A percentile compares a stretch with the other conserved stretches of the same genome.
Conservation (phyloP, 1,140 invertebrate species). For the Wiebesia pumilae region DNA sequence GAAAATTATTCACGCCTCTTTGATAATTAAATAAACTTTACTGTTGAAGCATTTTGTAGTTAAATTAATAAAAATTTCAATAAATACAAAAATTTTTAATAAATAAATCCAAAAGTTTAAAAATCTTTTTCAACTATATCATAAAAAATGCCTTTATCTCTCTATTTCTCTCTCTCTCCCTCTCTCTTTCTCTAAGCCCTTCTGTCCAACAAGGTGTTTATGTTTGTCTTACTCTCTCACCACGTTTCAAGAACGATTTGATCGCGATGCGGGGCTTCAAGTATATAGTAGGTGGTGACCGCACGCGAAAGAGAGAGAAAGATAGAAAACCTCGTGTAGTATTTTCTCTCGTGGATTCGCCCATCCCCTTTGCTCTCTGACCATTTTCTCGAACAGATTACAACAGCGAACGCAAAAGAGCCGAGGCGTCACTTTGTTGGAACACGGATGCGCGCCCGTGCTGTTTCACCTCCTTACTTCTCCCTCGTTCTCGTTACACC, state of each 20-base stretch:
- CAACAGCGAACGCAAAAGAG: constrained; percentile 4
- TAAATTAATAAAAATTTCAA: too few relatives aligned
- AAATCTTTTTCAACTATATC: too few relatives aligned
- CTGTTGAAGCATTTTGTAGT: too few relatives aligned
- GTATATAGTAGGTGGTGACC: constrained; percentile 7
- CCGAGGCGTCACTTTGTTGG: constrained; percentile 33
- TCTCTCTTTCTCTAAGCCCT: background rate
- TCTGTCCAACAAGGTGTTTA: background rate
- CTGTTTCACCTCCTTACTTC: background rate
- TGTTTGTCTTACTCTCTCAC: constrained; percentile 5
- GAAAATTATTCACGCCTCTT: too few relatives aligned
- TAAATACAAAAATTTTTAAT: too few relatives aligned
- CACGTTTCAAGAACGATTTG: background rate
- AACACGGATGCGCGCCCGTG: constrained; percentile 29
- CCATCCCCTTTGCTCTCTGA: background rate
- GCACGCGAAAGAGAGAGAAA: background rate
- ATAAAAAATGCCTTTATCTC: background rate
- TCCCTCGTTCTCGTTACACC: constrained; percentile 37
- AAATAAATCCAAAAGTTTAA: too few relatives aligned
- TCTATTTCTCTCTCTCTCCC: background rate
- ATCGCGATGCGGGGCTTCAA: background rate
- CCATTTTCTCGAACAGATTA: constrained; percentile 30
- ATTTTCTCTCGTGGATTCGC: constrained; percentile 17
- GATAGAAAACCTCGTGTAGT: background rate
- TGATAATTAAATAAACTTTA: too few relatives aligned